A percentile compares a stretch with the other conserved stretches of the same genome.
Evolutionary conservation across 2,113 vertebrate species (phyloP).

Genomic region (Bos indicus): DNA sequence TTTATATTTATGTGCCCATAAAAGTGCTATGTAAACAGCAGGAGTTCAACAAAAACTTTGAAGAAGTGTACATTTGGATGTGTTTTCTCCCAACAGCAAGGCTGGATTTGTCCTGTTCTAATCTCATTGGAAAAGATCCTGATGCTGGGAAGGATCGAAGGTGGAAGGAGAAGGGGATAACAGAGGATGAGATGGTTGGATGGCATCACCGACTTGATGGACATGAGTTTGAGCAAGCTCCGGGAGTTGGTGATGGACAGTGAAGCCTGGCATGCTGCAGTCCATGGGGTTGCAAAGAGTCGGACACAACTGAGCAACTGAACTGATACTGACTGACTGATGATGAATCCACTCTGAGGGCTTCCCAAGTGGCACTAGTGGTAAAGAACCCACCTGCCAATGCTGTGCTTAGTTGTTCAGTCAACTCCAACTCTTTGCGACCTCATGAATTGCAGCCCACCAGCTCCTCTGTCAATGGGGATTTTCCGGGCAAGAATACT

Average conservation of each 20-base stretch:
- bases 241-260: neutral
- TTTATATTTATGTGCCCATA: neutral
- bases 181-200: neutral
- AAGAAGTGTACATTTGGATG: neutral
- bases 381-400: neutral
- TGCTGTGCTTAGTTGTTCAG: neutral
- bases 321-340: neutral
- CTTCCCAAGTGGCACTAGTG: neutral
- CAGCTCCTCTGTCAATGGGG: neutral
- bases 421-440: neutral
- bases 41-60: neutral
- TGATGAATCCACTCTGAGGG: neutral
- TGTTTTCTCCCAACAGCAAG: neutral
- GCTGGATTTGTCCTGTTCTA: neutral
- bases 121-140: neutral
- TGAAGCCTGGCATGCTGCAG: neutral
- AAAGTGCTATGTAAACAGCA: neutral
- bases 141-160: neutral
- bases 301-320: accelerated
- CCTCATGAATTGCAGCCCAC: neutral
- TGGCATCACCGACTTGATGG: neutral
- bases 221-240: neutral
- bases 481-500: neutral
- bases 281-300: neutral
- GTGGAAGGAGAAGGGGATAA: neutral